phyloP scores from a whole-genome alignment of 1,140 invertebrate genomes.

The Drosophila parvula region DNA sequence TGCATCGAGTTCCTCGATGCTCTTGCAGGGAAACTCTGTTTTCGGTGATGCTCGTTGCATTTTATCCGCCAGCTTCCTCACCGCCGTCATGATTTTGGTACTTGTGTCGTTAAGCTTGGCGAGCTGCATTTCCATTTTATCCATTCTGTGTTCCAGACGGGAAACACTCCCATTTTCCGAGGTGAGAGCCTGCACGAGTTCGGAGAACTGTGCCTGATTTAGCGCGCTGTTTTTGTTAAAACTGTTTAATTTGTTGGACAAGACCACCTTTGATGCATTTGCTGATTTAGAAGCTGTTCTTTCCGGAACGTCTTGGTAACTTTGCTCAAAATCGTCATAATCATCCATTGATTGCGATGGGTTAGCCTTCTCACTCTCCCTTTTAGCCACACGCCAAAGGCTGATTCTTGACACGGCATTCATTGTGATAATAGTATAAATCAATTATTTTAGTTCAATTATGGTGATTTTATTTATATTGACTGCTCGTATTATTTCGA shows the following conservation, averaged over 20 bases:
- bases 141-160: conserved; percentile 2
- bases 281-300: neutral
- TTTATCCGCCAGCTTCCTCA: neutral
- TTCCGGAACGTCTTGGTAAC: neutral
- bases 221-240: neutral
- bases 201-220: neutral
- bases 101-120: neutral
- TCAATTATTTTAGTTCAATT: neutral
- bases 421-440: neutral
- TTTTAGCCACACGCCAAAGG: conserved; percentile 8
- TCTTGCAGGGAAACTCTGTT: conserved; percentile 15
- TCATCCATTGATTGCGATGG: neutral
- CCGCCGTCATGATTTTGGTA: neutral
- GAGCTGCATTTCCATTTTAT: conserved; percentile 3
- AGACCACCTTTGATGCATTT: neutral
- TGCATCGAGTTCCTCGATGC: conserved; percentile 1
- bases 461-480: neutral
- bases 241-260: neutral
- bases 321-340: conserved; percentile 9
- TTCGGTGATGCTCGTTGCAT: neutral
- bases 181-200: neutral
- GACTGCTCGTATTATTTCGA: neutral
- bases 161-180: neutral
- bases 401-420: conserved; percentile 3
- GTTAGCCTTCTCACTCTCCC: conserved; percentile 2